These are phyloP conservation scores for Byasa hedistus DNA, from an alignment of 2,888 invertebrate genomes.

Conservation along the genomic window DNA sequence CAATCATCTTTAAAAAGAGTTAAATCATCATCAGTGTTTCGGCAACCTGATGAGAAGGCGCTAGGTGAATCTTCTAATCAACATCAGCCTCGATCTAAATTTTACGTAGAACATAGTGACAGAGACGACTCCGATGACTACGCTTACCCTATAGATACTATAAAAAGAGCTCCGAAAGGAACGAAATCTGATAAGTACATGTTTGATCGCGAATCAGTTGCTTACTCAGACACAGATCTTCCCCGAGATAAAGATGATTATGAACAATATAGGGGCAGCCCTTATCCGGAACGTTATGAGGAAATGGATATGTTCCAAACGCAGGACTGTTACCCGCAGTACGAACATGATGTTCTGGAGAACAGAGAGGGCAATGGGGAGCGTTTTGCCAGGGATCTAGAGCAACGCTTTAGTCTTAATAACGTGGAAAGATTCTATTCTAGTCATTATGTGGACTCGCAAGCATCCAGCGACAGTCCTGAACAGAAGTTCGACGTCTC, in stretches of 20 bases:
- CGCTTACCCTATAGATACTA: constrained; percentile 75
- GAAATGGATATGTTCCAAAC: constrained; percentile 72
- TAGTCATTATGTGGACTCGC: constrained; percentile 79
- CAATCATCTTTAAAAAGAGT: constrained; percentile 72
- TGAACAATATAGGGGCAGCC: constrained; percentile 69
- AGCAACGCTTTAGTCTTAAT: constrained; percentile 73
- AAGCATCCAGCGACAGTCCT: constrained; percentile 83
- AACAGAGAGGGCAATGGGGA: constrained; percentile 48
- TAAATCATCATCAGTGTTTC: constrained; percentile 59
- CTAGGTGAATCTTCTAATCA: constrained; percentile 63
- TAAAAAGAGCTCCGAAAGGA: constrained; percentile 73
- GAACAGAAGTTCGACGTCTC: constrained; percentile 87
- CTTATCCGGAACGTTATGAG: constrained; percentile 73
- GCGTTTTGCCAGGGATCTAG: constrained; percentile 64
- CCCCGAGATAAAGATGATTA: constrained; percentile 70
- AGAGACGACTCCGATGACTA: constrained; percentile 76
- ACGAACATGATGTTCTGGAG: constrained; percentile 56
- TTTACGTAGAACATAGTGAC: constrained; percentile 69
- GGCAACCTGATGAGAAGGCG: constrained; percentile 62
- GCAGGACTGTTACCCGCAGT: constrained; percentile 73
- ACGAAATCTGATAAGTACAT: constrained; percentile 65
- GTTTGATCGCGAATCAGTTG: constrained; percentile 71
- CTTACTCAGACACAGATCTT: constrained; percentile 70
- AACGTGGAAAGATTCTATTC: constrained; percentile 74
- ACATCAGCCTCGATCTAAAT: constrained; percentile 55